These are phyloP conservation scores for Sebastes hubbsi DNA, from an alignment of 2,797 vertebrate genomes.

Conservation along the genomic window DNA sequence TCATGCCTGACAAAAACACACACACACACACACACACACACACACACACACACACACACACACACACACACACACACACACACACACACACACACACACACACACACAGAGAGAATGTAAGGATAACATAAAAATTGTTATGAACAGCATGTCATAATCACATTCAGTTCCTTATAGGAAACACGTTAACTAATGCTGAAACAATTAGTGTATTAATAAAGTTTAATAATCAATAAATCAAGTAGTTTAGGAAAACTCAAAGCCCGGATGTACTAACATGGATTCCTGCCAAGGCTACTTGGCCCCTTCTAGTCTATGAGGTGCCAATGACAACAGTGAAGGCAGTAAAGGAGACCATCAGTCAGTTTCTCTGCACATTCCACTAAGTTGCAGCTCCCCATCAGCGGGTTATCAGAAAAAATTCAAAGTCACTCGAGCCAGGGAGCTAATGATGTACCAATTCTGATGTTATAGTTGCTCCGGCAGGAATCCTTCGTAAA, in stretches of 20 bases:
- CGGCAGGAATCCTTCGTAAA: not conserved
- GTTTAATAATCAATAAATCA: not conserved
- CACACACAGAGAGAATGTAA: not conserved
- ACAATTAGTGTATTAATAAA: not conserved
- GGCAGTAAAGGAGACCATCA: too few relatives aligned
- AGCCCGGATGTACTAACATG: too few relatives aligned
- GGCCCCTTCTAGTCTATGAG: too few relatives aligned
- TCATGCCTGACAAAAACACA: conserved; percentile 88
- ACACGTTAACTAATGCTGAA: not conserved
- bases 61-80: not conserved
- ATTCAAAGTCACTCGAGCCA: not conserved
- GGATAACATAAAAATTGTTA: not conserved
- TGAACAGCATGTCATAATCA: not conserved
- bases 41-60: not conserved
- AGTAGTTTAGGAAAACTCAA: too few relatives aligned
- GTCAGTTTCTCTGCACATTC: too few relatives aligned
- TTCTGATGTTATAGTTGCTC: fast-evolving
- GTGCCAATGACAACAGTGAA: too few relatives aligned
- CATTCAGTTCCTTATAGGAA: not conserved
- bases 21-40: not conserved
- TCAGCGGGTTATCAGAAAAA: too few relatives aligned
- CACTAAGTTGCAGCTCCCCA: too few relatives aligned
- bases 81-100: not conserved
- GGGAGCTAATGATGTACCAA: not conserved
- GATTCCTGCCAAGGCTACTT: too few relatives aligned